Evolutionary conservation across 2,888 invertebrate species (phyloP).

Genomic region (Marronus borbonicus): DNA sequence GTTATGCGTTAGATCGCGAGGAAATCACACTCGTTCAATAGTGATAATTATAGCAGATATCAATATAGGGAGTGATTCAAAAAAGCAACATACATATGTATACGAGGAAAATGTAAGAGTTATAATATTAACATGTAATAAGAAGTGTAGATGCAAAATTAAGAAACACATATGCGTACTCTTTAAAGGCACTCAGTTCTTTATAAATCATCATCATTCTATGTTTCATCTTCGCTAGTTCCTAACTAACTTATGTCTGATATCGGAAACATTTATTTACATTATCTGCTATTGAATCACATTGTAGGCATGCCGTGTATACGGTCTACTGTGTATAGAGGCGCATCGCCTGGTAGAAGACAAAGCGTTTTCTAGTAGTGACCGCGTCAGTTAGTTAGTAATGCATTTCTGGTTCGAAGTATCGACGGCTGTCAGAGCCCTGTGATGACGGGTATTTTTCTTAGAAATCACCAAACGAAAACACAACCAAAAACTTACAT

Average conservation of each 20-base stretch:
- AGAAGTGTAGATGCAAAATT: background rate
- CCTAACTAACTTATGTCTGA: slow-evolving; percentile 43
- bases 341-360: slow-evolving; percentile 35
- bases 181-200: background rate
- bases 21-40: too few relatives aligned
- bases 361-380: slow-evolving; percentile 43
- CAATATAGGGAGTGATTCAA: too few relatives aligned
- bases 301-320: slow-evolving; percentile 1
- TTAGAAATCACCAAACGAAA: slow-evolving; percentile 32
- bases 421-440: slow-evolving; percentile 29
- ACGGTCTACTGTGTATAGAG: slow-evolving; percentile 37
- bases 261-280: slow-evolving; percentile 50
- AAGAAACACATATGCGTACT: background rate
- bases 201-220: slow-evolving; percentile 23
- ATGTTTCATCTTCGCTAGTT: background rate
- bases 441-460: slow-evolving; percentile 41
- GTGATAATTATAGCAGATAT: too few relatives aligned
- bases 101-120: too few relatives aligned
- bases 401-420: slow-evolving; percentile 31
- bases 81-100: too few relatives aligned
- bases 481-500: slow-evolving; percentile 42
- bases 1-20: too few relatives aligned
- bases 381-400: slow-evolving; percentile 42
- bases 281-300: slow-evolving; percentile 37
- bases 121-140: too few relatives aligned